These are phyloP conservation scores for Tridacna gigas DNA, from an alignment of 2,888 invertebrate genomes.

Conservation along the genomic window DNA sequence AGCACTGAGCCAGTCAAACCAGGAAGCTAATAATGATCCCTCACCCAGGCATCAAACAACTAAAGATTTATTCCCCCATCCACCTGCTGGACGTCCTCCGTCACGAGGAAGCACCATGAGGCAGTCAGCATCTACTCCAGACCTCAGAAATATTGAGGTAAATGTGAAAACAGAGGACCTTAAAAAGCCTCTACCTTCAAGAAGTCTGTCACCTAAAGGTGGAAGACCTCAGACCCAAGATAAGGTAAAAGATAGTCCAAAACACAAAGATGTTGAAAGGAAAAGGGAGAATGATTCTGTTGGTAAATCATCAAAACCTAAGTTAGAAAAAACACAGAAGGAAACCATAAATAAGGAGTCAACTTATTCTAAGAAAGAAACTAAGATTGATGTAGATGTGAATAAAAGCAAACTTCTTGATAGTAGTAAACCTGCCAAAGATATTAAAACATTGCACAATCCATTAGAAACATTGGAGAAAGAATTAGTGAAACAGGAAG, in stretches of 20 bases:
- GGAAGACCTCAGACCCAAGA: constrained; percentile 51
- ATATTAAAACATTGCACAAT: constrained; percentile 40
- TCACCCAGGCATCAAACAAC: constrained; percentile 28
- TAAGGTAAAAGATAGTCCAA: constrained; percentile 19
- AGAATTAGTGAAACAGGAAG: constrained; percentile 50
- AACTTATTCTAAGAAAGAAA: constrained; percentile 1
- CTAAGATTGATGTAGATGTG: not conserved
- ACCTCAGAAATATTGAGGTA: constrained; percentile 59
- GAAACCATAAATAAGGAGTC: constrained; percentile 16
- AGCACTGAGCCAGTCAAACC: constrained; percentile 24
- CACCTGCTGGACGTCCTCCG: constrained; percentile 59
- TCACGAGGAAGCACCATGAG: constrained; percentile 46
- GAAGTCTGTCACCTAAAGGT: constrained; percentile 58
- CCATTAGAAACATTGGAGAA: constrained; percentile 59
- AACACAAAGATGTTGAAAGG: constrained; percentile 14
- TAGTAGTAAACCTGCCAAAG: not conserved
- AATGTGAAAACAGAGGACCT: constrained; percentile 53
- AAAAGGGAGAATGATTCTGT: constrained; percentile 16
- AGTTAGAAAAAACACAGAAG: not conserved
- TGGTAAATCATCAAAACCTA: constrained; percentile 4
- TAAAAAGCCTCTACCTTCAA: constrained; percentile 46
- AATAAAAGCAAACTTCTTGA: constrained; percentile 9
- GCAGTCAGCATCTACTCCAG: constrained; percentile 62
- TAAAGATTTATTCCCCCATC: constrained; percentile 54
- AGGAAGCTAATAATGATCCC: not conserved